phyloP scores from a whole-genome alignment of 1,140 invertebrate genomes.

The Bombyx mori region ASM3026992v2 NC_085114.1:12831501-12832000 shows the following conservation, averaged over 20 bases:
- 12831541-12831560: conserved; percentile 37
- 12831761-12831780: conserved; percentile 53
- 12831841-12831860: conserved; percentile 31
- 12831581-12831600: conserved; percentile 23
- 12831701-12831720: conserved; percentile 20
- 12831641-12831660: conserved; percentile 17
- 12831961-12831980: conserved; percentile 23
- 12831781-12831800: conserved; percentile 38
- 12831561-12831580: conserved; percentile 29
- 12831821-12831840: conserved; percentile 30
- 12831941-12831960: conserved; percentile 20
- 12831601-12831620: conserved; percentile 23
- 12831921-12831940: conserved; percentile 32
- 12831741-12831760: conserved; percentile 25
- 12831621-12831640: conserved; percentile 16
- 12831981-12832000: conserved; percentile 23
- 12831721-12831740: conserved; percentile 5
- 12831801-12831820: conserved; percentile 30
- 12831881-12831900: conserved; percentile 14
- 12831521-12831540: neutral
- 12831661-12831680: conserved; percentile 31
- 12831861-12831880: conserved; percentile 26
- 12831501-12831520: neutral
- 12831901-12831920: conserved; percentile 36
- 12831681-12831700: conserved; percentile 21